Evolutionary conservation across 1,140 invertebrate genomes (phyloP).

Genomic region (Littorina saxatilis): DNA sequence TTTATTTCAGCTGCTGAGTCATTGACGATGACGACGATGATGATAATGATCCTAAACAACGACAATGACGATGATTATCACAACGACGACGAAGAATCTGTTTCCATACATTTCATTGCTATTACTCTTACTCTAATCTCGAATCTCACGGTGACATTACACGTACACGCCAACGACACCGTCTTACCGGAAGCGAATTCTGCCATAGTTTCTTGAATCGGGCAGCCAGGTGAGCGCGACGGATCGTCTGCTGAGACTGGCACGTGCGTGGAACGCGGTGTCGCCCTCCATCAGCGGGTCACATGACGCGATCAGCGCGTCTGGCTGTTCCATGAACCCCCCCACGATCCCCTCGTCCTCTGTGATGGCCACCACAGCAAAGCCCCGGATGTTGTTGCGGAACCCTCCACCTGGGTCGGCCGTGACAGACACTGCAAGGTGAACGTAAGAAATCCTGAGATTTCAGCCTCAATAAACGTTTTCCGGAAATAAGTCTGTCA

Average conservation of each 20-base stretch:
- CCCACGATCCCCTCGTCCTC: constrained; percentile 31
- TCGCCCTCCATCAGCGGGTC: constrained; percentile 30
- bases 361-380: constrained; percentile 33
- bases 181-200: constrained; percentile 35
- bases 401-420: neutral
- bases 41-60: too few species aligned
- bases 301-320: constrained; percentile 31
- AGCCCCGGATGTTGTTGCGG: constrained; percentile 30
- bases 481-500: too few species aligned
- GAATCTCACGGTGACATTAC: too few species aligned
- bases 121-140: too few species aligned
- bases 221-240: constrained; percentile 14
- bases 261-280: constrained; percentile 21
- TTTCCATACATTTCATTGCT: too few species aligned
- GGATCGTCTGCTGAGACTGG: neutral
- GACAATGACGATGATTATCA: too few species aligned
- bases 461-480: neutral
- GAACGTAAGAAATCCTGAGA: neutral
- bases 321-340: constrained; percentile 28
- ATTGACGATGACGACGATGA: too few species aligned
- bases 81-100: too few species aligned
- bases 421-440: neutral
- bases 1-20: too few species aligned
- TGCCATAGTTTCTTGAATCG: constrained; percentile 21
- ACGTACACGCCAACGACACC: too few species aligned